A percentile compares a stretch with the other conserved stretches of the same genome.
Evolutionary conservation across 2,113 vertebrate species (phyloP).

Genomic region (Seriola dumerili): DNA sequence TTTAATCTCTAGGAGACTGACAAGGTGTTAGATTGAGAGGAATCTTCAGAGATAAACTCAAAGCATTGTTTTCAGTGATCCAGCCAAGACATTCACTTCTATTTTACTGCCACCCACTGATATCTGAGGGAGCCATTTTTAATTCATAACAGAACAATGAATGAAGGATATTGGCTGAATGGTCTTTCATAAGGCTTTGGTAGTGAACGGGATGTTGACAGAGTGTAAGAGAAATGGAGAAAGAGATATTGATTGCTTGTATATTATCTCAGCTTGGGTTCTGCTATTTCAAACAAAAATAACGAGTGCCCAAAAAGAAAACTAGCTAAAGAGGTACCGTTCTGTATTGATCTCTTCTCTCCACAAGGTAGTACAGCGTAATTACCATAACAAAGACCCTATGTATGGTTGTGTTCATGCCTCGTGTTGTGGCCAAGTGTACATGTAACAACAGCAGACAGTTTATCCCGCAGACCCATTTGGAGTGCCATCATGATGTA

Average conservation of each 20-base stretch:
- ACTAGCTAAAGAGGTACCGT: not conserved
- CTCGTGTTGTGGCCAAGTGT: constrained; percentile 25
- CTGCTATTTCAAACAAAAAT: constrained; percentile 29
- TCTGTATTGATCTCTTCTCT: constrained; percentile 22
- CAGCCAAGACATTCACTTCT: constrained; percentile 22
- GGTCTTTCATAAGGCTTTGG: not conserved
- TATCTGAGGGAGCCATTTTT: constrained; percentile 18
- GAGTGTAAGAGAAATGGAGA: constrained; percentile 6
- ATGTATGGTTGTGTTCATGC: constrained; percentile 23
- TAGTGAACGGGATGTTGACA: not conserved
- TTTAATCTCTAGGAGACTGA: not conserved
- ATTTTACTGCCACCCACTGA: constrained; percentile 18
- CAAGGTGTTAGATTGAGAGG: not conserved
- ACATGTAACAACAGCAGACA: constrained; percentile 22
- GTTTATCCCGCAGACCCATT: not conserved
- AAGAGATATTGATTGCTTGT: constrained; percentile 31
- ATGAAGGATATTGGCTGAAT: not conserved
- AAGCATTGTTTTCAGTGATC: not conserved
- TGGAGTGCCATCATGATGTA: constrained; percentile 65
- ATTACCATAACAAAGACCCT: constrained; percentile 15
- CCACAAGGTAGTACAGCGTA: constrained; percentile 17
- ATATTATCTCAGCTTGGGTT: constrained; percentile 41
- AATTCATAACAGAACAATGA: constrained; percentile 22
- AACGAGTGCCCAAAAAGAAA: constrained; percentile 3
- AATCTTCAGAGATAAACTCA: not conserved